phyloP scores from a whole-genome alignment of 2,888 invertebrate genomes.

The Drosophila longiperda region DNA sequence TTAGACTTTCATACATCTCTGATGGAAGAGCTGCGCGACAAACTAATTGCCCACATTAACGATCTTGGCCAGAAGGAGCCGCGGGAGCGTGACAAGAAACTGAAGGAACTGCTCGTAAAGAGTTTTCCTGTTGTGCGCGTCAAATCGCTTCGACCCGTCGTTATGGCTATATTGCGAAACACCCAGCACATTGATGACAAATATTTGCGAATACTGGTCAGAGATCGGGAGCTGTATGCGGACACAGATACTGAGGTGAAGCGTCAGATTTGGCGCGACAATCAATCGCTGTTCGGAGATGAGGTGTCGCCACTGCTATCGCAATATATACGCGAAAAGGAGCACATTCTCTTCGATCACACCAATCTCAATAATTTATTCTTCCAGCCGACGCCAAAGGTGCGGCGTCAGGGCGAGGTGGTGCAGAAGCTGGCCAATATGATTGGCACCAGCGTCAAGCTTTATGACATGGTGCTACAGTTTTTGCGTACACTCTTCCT shows the following conservation, averaged over 20 bases:
- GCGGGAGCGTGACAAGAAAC: constrained; percentile 89
- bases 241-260: constrained; percentile 98
- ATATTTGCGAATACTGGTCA: constrained; percentile 90
- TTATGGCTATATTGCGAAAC: constrained; percentile 97
- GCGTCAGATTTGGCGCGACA: constrained; percentile 98
- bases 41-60: constrained; percentile 92
- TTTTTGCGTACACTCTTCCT: constrained; percentile 96
- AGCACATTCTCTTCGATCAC: constrained; percentile 95
- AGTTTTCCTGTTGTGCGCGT: constrained; percentile 97
- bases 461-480: constrained; percentile 98
- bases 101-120: constrained; percentile 95
- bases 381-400: constrained; percentile 97
- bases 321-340: constrained; percentile 97
- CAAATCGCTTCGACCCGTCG: constrained; percentile 95
- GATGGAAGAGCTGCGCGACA: constrained; percentile 90
- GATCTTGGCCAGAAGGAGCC: constrained; percentile 88
- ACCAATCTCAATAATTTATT: constrained; percentile 92
- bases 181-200: constrained; percentile 97
- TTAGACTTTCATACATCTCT: constrained; percentile 98
- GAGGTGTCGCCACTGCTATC: constrained; percentile 97
- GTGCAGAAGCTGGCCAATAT: constrained; percentile 97
- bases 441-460: constrained; percentile 88
- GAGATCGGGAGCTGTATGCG: constrained; percentile 95
- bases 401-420: constrained; percentile 90
- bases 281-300: constrained; percentile 97